Conservation (phyloP, 2,797 vertebrate species). For the Ctenosaura bakeri region DNA sequence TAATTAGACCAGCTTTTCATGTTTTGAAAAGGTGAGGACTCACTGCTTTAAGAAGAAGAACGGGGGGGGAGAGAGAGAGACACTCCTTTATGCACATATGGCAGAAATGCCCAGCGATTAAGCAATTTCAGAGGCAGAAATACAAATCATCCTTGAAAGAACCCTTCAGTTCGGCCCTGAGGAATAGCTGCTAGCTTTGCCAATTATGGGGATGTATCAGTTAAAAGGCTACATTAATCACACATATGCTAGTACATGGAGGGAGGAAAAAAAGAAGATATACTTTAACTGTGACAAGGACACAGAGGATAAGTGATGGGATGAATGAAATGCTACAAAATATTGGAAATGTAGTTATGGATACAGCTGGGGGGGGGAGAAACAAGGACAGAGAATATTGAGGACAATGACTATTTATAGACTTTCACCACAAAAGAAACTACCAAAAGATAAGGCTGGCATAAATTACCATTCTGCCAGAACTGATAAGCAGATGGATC, state of each 20-base stretch:
- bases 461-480: background rate
- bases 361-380: background rate
- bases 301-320: background rate
- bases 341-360: background rate
- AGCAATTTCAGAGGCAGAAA: constrained; percentile 68
- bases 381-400: background rate
- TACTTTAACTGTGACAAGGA: constrained; percentile 18
- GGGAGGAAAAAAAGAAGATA: background rate
- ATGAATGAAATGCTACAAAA: constrained; percentile 15
- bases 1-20: constrained; percentile 52
- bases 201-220: constrained; percentile 50
- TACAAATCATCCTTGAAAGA: constrained; percentile 60
- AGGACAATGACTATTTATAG: rapidly evolving
- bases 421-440: constrained; percentile 7
- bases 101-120: constrained; percentile 61
- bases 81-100: constrained; percentile 53
- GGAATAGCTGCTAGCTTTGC: constrained; percentile 60
- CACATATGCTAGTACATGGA: background rate
- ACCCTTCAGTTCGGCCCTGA: constrained; percentile 55
- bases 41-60: constrained; percentile 46
- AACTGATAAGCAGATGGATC: background rate
- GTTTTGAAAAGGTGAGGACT: constrained; percentile 59
- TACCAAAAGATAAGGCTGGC: background rate
- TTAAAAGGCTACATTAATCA: constrained; percentile 35
- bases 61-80: background rate